phyloP scores from a whole-genome alignment of 2,113 vertebrate genomes.

The Malaclemys terrapin region DNA sequence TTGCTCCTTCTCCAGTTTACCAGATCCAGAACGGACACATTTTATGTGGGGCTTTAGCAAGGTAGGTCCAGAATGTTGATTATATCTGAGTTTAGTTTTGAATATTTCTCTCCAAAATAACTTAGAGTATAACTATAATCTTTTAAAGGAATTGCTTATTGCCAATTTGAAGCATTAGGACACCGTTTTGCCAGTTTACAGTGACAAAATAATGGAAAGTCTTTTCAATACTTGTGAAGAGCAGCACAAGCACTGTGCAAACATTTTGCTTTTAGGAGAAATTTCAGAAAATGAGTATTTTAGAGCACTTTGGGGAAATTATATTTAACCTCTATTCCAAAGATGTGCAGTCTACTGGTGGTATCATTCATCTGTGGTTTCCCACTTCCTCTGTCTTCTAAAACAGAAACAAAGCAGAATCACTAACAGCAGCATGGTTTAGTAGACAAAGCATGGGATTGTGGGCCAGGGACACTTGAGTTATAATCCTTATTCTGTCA shows the following conservation, averaged over 20 bases:
- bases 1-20: constrained; percentile 40
- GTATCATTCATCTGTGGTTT: neutral
- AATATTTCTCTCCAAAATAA: neutral
- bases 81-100: neutral
- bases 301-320: neutral
- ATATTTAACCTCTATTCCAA: neutral
- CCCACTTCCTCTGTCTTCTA: neutral
- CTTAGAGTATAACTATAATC: neutral
- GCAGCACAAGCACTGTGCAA: neutral
- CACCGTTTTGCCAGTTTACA: neutral
- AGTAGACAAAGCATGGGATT: neutral
- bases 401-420: neutral
- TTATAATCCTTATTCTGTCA: neutral
- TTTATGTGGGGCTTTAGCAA: constrained; percentile 72
- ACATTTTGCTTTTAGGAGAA: neutral
- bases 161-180: neutral
- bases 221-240: neutral
- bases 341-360: neutral
- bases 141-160: neutral
- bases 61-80: constrained; percentile 30
- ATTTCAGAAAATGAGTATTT: neutral
- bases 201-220: neutral
- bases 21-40: constrained; percentile 60
- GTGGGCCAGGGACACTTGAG: neutral
- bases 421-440: neutral